Evolutionary conservation across 2,113 vertebrate species (phyloP), one percentile per base, ranked within the genome.

Genomic region (Apodemus speciosus): DNA sequence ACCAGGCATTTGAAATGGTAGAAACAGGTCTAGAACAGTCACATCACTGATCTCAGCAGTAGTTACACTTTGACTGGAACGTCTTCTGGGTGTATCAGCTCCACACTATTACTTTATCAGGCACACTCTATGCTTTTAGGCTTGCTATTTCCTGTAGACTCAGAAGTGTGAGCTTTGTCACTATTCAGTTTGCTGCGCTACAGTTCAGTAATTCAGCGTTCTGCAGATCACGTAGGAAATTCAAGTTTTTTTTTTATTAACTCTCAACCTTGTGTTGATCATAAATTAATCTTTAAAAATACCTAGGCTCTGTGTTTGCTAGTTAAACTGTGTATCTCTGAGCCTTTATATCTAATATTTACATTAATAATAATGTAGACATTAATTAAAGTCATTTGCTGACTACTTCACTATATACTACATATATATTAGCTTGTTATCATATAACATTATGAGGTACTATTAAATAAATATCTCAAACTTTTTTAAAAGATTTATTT

Each of bases 21-120:
- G 84, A 93, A 94, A 89, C 30, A 35, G 75, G 66, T 73, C 68
- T 83, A 35, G 35, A 69, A n/a, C 80, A 84, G n/a, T 66, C 27
- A 8, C 53, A 77, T 9, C 38, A 58, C 23, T 40, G 18, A 49
- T 84, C 43, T 72, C 64, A 56, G 38, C 40, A 77, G 76, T 75
- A 81, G 62, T 40, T 58, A 58, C 14, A 64, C 20, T 30, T 51
- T 64, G 64, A 9, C 20, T n/a, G 73, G 85, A 27, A 35, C n/a
- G n/a, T 71, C 27, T 20, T 85, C 51, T 58, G 60, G 95, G 86
- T 4, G 9, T 38, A 6, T 51, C 30, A 2, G 14, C 51, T 46
- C 71, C 30, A 35, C 25, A 30, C 10, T 15, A 25, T 16, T 35
- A 21, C n/a, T 3, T 7, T 35, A 40, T 53, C 62, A n/a, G 73